These are phyloP conservation scores for Mnemiopsis leidyi DNA, from an alignment of 37 sponge, comb jelly and placozoan species.

Conservation along the genomic window DNA sequence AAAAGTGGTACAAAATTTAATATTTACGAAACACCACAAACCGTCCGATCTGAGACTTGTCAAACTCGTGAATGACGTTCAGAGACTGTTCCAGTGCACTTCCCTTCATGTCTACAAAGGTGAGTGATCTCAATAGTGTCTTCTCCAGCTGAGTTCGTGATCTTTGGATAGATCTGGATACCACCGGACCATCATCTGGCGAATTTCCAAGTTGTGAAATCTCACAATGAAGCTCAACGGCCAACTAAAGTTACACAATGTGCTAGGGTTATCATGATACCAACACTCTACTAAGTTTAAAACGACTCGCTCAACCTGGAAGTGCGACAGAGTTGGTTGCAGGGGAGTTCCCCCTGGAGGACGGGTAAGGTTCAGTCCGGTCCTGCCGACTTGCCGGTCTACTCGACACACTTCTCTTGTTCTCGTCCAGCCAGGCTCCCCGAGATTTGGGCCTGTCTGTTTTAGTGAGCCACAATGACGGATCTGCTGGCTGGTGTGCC, in stretches of 20 bases:
- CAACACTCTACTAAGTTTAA: no score
- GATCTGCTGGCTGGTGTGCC: constrained; percentile 28
- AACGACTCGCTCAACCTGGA: no score
- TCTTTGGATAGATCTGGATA: constrained; percentile 8
- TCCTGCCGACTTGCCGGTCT: not conserved
- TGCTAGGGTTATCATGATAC: no score
- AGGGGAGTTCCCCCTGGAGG: not conserved
- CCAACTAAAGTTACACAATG: no score
- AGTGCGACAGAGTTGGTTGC: not conserved
- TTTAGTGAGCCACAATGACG: constrained; percentile 56
- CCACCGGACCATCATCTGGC: constrained; percentile 12
- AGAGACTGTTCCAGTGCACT: constrained; percentile 41
- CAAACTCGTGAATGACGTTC: constrained; percentile 52
- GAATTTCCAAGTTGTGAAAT: no score
- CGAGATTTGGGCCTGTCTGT: constrained; percentile 32
- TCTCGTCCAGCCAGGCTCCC: constrained; percentile 44
- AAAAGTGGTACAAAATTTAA: no score
- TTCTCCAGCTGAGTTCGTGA: constrained; percentile 3
- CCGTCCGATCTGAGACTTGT: constrained; percentile 41
- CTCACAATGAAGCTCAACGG: no score
- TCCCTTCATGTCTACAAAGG: constrained; percentile 32
- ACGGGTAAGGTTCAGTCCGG: not conserved
- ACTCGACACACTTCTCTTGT: not conserved
- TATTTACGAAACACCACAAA: no score
- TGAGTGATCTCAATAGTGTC: constrained; percentile 30